Evolutionary conservation across 64 coral and sea anemone species (phyloP).

Genomic region (Montipora foliosa): DNA sequence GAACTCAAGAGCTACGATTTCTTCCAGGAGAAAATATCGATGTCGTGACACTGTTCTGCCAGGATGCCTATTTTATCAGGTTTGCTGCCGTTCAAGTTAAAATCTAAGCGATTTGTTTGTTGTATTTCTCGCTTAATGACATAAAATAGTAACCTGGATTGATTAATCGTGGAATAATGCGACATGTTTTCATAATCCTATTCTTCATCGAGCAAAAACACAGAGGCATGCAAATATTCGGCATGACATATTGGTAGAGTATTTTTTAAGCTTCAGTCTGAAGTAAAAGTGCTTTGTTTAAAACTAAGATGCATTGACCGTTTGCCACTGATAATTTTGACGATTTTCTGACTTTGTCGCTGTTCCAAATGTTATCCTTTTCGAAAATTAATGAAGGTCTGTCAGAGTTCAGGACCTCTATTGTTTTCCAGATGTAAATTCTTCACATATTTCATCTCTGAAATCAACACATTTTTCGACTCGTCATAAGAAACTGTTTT

Average conservation of each 20-base stretch:
- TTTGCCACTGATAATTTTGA: not conserved
- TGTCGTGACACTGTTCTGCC: not conserved
- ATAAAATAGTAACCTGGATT: not conserved
- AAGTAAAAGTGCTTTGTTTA: not conserved
- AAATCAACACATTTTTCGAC: not conserved
- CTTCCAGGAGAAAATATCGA: not conserved
- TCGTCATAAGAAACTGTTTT: not conserved
- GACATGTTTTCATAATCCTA: not conserved
- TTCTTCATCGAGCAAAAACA: not conserved
- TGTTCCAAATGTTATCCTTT: not conserved
- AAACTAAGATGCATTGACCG: not conserved
- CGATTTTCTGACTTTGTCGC: not conserved
- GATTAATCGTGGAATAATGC: not conserved
- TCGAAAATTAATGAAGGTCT: not conserved
- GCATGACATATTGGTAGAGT: not conserved
- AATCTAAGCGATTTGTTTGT: not conserved
- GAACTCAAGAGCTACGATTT: not conserved
- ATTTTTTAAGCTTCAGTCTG: not conserved
- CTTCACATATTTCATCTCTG: not conserved
- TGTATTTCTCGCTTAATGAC: not conserved
- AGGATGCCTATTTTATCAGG: slow-evolving; percentile 38
- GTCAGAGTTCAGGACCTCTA: not conserved
- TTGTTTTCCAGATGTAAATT: not conserved
- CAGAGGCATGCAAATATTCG: not conserved
- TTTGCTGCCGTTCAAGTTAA: not conserved